Conservation (phyloP, 2,113 vertebrate genomes). For the Forbesichthys agassizii region DNA sequence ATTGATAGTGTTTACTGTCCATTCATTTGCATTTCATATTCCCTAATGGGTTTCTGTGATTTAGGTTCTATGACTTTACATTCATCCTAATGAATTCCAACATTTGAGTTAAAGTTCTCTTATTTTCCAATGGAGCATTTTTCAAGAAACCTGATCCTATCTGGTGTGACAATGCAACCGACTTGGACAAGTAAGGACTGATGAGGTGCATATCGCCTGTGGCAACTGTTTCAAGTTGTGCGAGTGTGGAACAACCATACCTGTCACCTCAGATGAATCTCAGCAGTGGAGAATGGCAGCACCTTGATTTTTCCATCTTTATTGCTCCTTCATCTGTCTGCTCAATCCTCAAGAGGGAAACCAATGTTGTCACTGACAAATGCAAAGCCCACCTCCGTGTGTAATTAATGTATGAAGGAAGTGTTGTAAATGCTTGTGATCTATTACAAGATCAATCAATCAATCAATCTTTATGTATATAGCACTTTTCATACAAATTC, state of each 20-base stretch:
- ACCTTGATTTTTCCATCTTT: conserved; percentile 69
- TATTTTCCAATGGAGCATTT: conserved; percentile 34
- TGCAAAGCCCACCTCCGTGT: conserved; percentile 64
- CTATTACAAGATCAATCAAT: conserved; percentile 21
- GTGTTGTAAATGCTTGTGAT: conserved; percentile 57
- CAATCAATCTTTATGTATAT: too few relatives aligned
- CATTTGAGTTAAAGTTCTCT: conserved; percentile 11
- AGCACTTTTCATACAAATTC: too few relatives aligned
- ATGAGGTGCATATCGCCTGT: conserved; percentile 73
- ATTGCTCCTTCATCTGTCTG: conserved; percentile 72
- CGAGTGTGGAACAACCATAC: conserved; percentile 63
- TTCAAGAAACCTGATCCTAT: conserved; percentile 47
- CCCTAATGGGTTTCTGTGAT: too few relatives aligned
- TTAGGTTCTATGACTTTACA: neutral
- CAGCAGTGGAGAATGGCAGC: conserved; percentile 59
- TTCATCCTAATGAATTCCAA: conserved; percentile 19
- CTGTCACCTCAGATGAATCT: conserved; percentile 70
- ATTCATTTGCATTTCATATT: too few relatives aligned
- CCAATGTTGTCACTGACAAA: conserved; percentile 58
- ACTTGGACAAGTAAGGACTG: conserved; percentile 73
- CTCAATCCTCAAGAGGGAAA: conserved; percentile 61
- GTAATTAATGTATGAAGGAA: conserved; percentile 71
- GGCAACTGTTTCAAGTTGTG: conserved; percentile 75
- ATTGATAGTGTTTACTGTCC: too few relatives aligned
- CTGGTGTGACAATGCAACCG: conserved; percentile 60